These are phyloP conservation scores for Holacanthus passer DNA, from an alignment of 2,113 vertebrate species.

Conservation along the genomic window DNA sequence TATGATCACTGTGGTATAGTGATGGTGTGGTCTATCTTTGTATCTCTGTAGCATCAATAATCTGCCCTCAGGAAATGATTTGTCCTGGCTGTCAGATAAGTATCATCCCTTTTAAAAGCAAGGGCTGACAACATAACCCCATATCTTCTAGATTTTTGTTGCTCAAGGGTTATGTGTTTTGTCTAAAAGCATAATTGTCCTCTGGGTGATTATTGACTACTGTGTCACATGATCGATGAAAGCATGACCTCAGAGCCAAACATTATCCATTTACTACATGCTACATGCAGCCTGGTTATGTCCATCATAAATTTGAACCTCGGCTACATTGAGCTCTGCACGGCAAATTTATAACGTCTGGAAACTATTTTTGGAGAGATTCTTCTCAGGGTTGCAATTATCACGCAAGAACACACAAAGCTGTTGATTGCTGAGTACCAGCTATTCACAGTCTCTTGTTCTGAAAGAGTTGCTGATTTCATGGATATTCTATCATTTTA, in stretches of 20 bases:
- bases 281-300: background rate
- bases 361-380: constrained; percentile 62
- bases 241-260: constrained; percentile 30
- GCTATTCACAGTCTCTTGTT: constrained; percentile 60
- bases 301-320: constrained; percentile 12
- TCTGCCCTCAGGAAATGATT: background rate
- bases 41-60: background rate
- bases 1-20: background rate
- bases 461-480: constrained; percentile 71
- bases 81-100: background rate
- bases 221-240: constrained; percentile 42
- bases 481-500: constrained; percentile 45
- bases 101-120: background rate
- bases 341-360: constrained; percentile 14
- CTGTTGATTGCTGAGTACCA: constrained; percentile 69
- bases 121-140: background rate
- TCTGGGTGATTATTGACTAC: constrained; percentile 60
- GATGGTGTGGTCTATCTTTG: background rate
- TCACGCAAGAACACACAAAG: constrained; percentile 57
- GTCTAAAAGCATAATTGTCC: constrained; percentile 67
- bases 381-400: constrained; percentile 64
- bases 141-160: background rate
- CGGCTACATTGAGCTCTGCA: background rate
- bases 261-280: constrained; percentile 16
- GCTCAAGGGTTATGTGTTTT: constrained; percentile 10